A percentile compares a stretch with the other conserved stretches of the same genome.
Evolutionary conservation across 2,888 invertebrate species (phyloP).

Genomic region (Scrobipalpa costella): DNA sequence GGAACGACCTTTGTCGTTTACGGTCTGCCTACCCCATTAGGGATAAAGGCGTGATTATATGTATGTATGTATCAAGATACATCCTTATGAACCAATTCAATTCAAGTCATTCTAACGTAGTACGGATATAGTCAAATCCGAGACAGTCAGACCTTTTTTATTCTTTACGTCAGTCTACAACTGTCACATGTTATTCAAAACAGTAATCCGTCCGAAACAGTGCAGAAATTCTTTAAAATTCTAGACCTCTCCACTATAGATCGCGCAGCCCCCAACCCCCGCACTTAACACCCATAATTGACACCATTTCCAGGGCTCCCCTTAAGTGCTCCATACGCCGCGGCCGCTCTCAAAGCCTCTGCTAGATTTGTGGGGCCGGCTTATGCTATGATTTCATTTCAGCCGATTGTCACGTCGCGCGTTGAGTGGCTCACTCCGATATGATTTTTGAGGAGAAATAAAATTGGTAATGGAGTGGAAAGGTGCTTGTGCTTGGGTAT

Average conservation of each 20-base stretch:
- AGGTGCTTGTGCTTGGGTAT: conserved; percentile 52
- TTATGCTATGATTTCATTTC: conserved; percentile 78
- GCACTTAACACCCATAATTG: conserved; percentile 78
- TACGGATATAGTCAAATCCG: no score
- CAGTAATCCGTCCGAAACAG: neutral
- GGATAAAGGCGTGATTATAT: no score
- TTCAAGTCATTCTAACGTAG: no score
- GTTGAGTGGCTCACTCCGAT: conserved; percentile 67
- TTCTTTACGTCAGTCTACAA: no score
- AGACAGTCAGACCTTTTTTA: no score
- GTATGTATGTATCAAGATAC: no score
- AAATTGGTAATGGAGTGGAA: conserved; percentile 79
- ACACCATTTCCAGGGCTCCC: conserved; percentile 71
- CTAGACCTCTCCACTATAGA: conserved; percentile 24
- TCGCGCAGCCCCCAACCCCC: conserved; percentile 41
- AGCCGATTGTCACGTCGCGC: conserved; percentile 71
- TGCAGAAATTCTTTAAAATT: conserved; percentile 22
- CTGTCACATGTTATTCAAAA: no score
- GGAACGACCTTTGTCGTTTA: no score
- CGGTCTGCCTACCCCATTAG: no score
- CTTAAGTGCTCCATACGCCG: conserved; percentile 67
- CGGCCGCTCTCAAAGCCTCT: conserved; percentile 58
- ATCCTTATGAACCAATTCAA: no score
- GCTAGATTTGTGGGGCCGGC: conserved; percentile 72
- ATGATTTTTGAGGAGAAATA: conserved; percentile 73